Evolutionary conservation across 2,888 invertebrate genomes (phyloP).

Genomic region (Epistrophe grossulariae): DNA sequence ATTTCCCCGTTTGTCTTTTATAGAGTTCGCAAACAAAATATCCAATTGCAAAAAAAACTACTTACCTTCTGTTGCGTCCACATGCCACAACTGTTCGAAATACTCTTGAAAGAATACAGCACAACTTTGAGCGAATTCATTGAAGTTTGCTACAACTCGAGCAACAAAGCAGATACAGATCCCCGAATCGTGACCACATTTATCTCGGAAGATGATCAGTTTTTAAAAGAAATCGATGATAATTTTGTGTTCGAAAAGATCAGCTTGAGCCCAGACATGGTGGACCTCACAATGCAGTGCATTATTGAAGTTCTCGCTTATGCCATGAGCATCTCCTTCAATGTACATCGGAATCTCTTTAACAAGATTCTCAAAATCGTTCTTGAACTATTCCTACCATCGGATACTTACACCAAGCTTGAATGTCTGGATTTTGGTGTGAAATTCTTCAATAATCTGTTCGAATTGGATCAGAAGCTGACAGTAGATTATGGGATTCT

Average conservation of each 20-base stretch:
- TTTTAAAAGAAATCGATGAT: conserved; percentile 58
- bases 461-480: conserved; percentile 4
- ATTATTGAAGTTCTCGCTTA: conserved; percentile 44
- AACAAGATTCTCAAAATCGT: conserved; percentile 38
- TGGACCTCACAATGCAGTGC: conserved; percentile 52
- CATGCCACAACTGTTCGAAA: conserved; percentile 54
- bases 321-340: conserved; percentile 36
- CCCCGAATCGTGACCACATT: conserved; percentile 27
- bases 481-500: conserved; percentile 43
- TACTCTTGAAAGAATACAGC: conserved; percentile 42
- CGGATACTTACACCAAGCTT: conserved; percentile 56
- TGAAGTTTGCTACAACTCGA: conserved; percentile 48
- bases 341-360: neutral
- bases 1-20: conserved; percentile 5
- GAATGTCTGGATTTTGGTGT: conserved; percentile 56
- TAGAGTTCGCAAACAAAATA: conserved; percentile 79
- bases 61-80: conserved; percentile 53
- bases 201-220: conserved; percentile 35
- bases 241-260: conserved; percentile 40
- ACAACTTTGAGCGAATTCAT: conserved; percentile 29
- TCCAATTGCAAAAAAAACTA: conserved; percentile 79
- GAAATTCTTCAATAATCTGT: conserved; percentile 50
- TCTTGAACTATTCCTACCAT: conserved; percentile 35
- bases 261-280: conserved; percentile 25
- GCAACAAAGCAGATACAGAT: conserved; percentile 7